A percentile compares a stretch with the other conserved stretches of the same genome.
Conservation (phyloP, 2,888 invertebrate species). For the Lepidocyrtinus sp. region DNA sequence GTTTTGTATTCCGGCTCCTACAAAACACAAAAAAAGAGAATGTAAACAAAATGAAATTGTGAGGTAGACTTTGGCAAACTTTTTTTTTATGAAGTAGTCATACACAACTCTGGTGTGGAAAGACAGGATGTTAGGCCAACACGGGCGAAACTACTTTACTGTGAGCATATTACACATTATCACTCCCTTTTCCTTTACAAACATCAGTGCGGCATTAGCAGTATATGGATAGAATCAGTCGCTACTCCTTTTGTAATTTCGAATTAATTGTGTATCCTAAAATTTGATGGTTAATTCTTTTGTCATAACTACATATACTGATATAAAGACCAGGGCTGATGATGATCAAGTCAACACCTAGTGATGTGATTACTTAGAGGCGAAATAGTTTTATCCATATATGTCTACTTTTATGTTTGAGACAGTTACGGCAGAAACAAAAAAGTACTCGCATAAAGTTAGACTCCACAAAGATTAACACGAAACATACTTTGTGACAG, state of each 20-base stretch:
- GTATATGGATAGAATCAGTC: neutral
- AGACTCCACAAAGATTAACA: neutral
- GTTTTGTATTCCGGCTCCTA: neutral
- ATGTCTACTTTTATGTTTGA: neutral
- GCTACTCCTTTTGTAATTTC: conserved; percentile 20
- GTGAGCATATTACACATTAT: neutral
- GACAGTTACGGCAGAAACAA: neutral
- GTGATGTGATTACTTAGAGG: neutral
- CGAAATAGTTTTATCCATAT: neutral
- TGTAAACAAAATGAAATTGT: neutral
- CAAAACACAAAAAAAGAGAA: neutral
- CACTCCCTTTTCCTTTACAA: neutral
- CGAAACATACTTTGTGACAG: neutral
- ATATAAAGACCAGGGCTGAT: neutral
- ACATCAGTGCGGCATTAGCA: neutral
- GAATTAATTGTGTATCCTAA: conserved; percentile 23
- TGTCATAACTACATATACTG: conserved; percentile 25
- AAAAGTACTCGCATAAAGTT: neutral
- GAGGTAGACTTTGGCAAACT: no score
- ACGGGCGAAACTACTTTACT: neutral
- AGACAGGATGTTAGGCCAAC: neutral
- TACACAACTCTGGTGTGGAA: neutral
- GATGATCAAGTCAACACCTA: conserved; percentile 1
- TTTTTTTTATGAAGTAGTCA: neutral
- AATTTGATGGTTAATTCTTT: conserved; percentile 23